Base-by-base conservation (phyloP, 2,888 invertebrate species). In the Amiota mariae region DNA sequence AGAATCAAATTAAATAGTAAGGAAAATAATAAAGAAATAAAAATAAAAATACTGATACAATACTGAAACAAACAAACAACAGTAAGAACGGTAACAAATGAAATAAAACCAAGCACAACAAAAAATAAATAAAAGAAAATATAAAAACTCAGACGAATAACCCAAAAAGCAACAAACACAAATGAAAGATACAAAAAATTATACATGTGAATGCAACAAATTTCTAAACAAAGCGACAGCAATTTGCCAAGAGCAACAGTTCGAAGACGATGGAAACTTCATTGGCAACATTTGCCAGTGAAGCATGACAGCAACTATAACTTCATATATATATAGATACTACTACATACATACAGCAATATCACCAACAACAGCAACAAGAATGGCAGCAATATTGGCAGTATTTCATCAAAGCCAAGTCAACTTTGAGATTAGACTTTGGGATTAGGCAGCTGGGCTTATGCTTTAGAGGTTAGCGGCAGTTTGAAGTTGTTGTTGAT, bases 331-430 rank as follows among this genome's bases (percentile, higher is more conserved):
- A n/a, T 0, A n/a, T 3, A 54, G 4, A 54, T 12, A 36, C 36
- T 36, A 6, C 6, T 0, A 6, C 36, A 36, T 6, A 36, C 36
- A 36, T 13, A 10, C 49, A 18, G 51, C 20, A 63, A 3, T 11
- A 13, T 36, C 36, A 63, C 24, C 13, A 63, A 12, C 46, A 51
- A 54, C 36, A 12, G 24, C 48, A 49, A 51, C 67, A 48, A 9
- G 36, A 36, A 36, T 36, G 36, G 36, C 63, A 66, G 48, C 47
- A 66, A 66, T 18, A 68, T 68, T 67, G 66, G 49, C 66, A 49
- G 49, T 67, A 67, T 67, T 67, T 67, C 66, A 67, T 67, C 66
- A 67, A 67, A 54, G 51, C 24, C 36, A 59, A 51, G 54, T 51
- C 54, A 15, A 49, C 20, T 20, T 20, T 46, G 9, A 66, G 67